Base-by-base conservation (phyloP, 2,888 invertebrate species). In the Antitype chi region DNA sequence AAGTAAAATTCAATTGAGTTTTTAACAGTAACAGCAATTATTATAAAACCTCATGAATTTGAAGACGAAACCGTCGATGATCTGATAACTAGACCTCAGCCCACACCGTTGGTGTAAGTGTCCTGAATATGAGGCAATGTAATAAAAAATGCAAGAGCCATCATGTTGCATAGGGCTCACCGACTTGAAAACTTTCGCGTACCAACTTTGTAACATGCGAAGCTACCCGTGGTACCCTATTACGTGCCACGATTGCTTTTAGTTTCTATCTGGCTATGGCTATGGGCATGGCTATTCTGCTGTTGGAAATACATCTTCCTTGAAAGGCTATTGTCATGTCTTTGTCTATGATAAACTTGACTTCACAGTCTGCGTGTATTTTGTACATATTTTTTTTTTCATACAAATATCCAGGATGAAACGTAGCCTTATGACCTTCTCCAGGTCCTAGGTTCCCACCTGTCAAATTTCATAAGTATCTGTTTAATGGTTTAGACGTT, bases 121-220 rank as follows among this genome's bases (percentile, higher is more conserved):
- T 28, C 47, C 38, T 69, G 63, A 62, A 72, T 76, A 72, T 64
- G 60, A 71, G 73, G 70, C 60, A 38, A 74, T 62, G 23, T 71
- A 62, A 88, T 84, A 80, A 88, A 86, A 86, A 88, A 82, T 86
- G 75, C 78, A 86, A 20, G 66, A 70, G 67, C 68, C 60, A 70
- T 49, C 55, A 66, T 63, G 67, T 78, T 86, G 74, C 87, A 77
- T 76, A 53, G 77, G 72, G 77, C 70, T 68, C 62, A 25, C 64
- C 32, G 59, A 74, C 47, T 84, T 68, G n/a, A 59, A 66, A 84
- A 84, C 71, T 84, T 84, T 55, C 0, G n/a, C 80, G 80, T 47
- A 28, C 25, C 38, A 70, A 85, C 28, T 79, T 74, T 66, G 70
- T 78, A 43, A 84, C 84, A 72, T 67, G 47, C 57, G 79, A 62